Base-by-base conservation (phyloP, 2,888 invertebrate genomes). In the Rhabditoides inermis region DNA sequence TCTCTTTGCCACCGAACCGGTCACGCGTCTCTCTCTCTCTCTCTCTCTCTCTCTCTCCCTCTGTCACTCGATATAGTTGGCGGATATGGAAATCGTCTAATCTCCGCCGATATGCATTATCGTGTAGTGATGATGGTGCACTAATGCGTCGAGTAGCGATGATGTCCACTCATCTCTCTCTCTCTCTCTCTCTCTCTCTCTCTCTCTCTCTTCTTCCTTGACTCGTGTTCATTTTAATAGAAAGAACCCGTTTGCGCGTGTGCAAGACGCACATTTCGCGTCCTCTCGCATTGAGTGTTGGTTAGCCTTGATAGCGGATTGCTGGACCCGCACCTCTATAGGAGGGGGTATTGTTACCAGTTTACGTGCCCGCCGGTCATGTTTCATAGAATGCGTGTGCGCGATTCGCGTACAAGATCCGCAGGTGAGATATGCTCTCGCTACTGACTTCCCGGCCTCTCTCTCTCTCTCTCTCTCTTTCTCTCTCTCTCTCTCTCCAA, bases 21-120 rank as follows among this genome's bases (percentile, higher is more conserved):
- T 28, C 47, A 55, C 45, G 44, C 7, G 51, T 47, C 26, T 45
- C 35, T 44, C 36, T 41, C 45, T 22, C 47, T 26, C 49, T 39
- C 40, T 37, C 40, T 48, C 41, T 40, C 18, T 49, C 45, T 36
- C 36, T 42, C 23, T 6, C 23, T 41, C 51, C 44, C 52, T 57
- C 50, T 46, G 45, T 53, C 56, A 30, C 56, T 52, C 56, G 53
- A 53, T n/a, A n/a, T 56, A 56, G 53, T 56, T 56, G 53, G 48
- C 51, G 55, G 55, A 55, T 55, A 51, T 55, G 51, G 45, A 45
- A 55, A n/a, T n/a, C n/a, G n/a, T n/a, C n/a, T n/a, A n/a, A n/a
- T n/a, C n/a, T n/a, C n/a, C n/a, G n/a, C n/a, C n/a, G n/a, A n/a
- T n/a, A n/a, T n/a, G n/a, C n/a, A n/a, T n/a, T n/a, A n/a, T n/a